phyloP scores from a whole-genome alignment of 2,113 vertebrate genomes.

The Ciconia maguari region DNA sequence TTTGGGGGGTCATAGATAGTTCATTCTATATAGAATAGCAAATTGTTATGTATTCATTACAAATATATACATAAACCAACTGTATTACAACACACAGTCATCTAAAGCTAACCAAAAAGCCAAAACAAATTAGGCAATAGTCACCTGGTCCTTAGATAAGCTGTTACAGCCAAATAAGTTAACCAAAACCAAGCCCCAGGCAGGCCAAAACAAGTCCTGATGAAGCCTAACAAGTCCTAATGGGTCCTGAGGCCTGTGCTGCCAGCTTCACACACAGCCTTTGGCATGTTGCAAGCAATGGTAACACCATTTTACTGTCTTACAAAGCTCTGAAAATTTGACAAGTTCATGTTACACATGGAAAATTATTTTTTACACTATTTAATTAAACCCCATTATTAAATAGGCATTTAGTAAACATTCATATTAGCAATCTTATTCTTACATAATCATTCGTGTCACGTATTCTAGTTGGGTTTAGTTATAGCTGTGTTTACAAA shows the following conservation, averaged over 20 bases:
- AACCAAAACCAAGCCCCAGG: neutral
- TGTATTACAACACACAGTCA: neutral
- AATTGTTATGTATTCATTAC: neutral
- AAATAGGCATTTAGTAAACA: conserved; percentile 29
- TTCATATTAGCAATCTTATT: conserved; percentile 13
- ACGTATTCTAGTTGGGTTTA: neutral
- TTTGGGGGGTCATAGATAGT: neutral
- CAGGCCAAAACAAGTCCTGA: neutral
- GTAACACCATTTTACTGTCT: neutral
- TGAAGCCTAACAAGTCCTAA: neutral
- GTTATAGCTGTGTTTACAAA: neutral
- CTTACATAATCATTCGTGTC: conserved; percentile 26
- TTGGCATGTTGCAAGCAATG: neutral
- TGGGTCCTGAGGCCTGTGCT: neutral
- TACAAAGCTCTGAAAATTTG: neutral
- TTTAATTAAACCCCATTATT: conserved; percentile 66
- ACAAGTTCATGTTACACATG: neutral
- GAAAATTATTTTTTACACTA: conserved; percentile 28
- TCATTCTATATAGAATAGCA: fast-evolving
- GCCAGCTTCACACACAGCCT: neutral
- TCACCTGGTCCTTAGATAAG: neutral
- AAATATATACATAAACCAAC: neutral
- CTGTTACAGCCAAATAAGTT: neutral
- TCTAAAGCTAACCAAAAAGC: neutral
- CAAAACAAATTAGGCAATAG: neutral